Conservation (phyloP, 2,797 vertebrate genomes). For the Clarias pachynema region DNA sequence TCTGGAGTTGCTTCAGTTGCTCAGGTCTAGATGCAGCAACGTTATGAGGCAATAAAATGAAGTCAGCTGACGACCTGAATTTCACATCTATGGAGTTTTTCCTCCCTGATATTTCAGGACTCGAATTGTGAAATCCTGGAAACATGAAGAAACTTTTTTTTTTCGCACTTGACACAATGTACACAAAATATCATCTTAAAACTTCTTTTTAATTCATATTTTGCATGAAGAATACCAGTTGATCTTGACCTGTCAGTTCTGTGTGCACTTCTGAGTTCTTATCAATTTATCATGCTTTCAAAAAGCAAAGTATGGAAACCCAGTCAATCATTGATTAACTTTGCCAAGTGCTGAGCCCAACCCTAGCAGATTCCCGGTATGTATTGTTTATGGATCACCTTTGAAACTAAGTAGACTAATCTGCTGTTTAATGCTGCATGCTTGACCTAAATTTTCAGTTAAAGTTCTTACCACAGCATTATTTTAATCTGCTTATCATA, state of each 20-base stretch:
- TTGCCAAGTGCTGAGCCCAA: too few relatives aligned
- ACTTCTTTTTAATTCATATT: background rate
- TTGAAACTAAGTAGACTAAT: background rate
- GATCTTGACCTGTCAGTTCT: background rate
- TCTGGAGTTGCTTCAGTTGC: too few relatives aligned
- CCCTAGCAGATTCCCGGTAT: background rate
- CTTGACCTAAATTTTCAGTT: background rate
- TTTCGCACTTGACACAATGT: background rate
- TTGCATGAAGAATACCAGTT: background rate
- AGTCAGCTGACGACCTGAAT: too few relatives aligned
- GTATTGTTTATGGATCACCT: background rate
- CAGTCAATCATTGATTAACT: background rate
- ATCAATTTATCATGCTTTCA: background rate
- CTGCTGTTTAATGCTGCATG: background rate
- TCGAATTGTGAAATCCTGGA: too few relatives aligned
- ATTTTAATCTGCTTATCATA: background rate
- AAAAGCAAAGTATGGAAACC: too few relatives aligned
- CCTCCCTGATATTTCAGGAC: too few relatives aligned
- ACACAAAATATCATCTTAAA: background rate
- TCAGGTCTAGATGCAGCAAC: too few relatives aligned
- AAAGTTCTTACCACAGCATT: background rate
- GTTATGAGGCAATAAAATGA: too few relatives aligned
- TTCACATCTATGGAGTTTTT: too few relatives aligned
- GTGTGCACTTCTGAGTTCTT: background rate
- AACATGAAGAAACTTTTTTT: too few relatives aligned